phyloP scores from a whole-genome alignment of 2,888 invertebrate species.

The Glyphotaelius pellucidus region DNA sequence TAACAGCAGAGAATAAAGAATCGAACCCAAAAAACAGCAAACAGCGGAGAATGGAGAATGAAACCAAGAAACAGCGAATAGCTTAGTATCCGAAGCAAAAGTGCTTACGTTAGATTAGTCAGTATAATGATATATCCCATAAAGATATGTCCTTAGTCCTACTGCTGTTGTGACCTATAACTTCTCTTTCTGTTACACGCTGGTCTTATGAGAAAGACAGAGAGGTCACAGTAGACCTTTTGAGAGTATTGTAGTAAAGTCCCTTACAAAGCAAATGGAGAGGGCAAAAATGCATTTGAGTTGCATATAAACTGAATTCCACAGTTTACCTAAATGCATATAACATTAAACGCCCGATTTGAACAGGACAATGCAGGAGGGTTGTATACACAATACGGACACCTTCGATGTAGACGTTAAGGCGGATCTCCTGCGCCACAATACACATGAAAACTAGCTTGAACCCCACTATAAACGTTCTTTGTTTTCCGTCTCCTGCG shows the following conservation, averaged over 20 bases:
- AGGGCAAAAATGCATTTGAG: not conserved
- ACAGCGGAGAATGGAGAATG: not conserved
- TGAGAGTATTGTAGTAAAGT: not conserved
- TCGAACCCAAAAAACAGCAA: not conserved
- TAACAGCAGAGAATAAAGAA: not conserved
- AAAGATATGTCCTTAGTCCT: too few species aligned
- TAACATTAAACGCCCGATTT: not conserved
- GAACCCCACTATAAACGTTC: too few species aligned
- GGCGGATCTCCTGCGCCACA: too few species aligned
- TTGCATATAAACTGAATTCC: conserved; percentile 5
- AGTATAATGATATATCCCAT: not conserved
- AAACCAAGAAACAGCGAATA: not conserved
- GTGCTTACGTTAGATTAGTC: conserved; percentile 15
- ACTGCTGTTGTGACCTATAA: too few species aligned
- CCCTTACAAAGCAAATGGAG: not conserved
- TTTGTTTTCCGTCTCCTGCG: too few species aligned
- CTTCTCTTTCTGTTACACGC: too few species aligned
- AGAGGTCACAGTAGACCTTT: not conserved
- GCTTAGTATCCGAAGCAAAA: conserved; percentile 10
- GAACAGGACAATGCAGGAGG: not conserved
- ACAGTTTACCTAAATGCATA: not conserved
- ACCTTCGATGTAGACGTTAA: conserved; percentile 46
- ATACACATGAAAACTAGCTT: too few species aligned
- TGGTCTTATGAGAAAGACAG: not conserved
- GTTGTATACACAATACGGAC: conserved; percentile 23